These are phyloP conservation scores for Cottus gobio DNA, from an alignment of 2,113 vertebrate species.

Conservation along the genomic window DNA sequence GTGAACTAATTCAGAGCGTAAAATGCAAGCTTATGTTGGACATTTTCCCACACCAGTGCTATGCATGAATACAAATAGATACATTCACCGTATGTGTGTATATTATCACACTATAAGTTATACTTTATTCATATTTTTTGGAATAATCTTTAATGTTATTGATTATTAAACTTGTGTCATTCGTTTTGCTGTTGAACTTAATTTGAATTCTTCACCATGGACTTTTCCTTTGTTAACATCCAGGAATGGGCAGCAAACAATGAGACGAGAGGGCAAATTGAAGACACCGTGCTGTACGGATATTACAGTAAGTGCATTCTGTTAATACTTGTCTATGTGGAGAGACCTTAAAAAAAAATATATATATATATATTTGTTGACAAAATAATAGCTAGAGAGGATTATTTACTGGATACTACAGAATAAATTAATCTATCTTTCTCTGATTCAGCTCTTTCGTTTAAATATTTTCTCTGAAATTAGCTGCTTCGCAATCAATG, in stretches of 20 bases:
- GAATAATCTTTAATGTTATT: neutral
- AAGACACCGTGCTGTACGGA: conserved; percentile 93
- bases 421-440: neutral
- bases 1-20: neutral
- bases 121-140: neutral
- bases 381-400: neutral
- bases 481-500: neutral
- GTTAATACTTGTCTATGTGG: neutral
- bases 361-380: neutral
- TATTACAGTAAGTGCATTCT: conserved; percentile 94
- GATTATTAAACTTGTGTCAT: neutral
- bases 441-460: neutral
- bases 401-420: neutral
- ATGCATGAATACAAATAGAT: conserved; percentile 12
- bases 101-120: neutral
- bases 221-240: conserved; percentile 31
- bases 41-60: neutral
- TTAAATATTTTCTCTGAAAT: neutral
- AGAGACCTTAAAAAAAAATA: neutral
- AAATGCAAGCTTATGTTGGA: no score
- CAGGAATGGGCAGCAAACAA: conserved; percentile 94
- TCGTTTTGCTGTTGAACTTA: conserved; percentile 7
- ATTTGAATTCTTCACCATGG: conserved; percentile 1
- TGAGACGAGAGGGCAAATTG: conserved; percentile 90
- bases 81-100: neutral